Conservation (phyloP, 2,888 invertebrate species). For the Ypsolopha scabrella region DNA sequence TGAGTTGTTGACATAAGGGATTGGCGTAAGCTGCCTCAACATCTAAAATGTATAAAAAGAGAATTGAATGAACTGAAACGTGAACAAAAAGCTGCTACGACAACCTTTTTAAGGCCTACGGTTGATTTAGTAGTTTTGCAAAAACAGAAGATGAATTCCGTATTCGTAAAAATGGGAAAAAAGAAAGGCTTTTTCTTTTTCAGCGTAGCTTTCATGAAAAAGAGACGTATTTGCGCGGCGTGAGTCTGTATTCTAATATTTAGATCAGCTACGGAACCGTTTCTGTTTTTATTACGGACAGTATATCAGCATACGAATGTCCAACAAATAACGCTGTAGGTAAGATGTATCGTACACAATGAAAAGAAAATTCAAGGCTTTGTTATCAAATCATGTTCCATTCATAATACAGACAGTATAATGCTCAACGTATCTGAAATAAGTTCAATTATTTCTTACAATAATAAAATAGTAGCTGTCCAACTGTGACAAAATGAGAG, state of each 20-base stretch:
- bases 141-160: too few species aligned
- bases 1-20: too few species aligned
- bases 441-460: too few species aligned
- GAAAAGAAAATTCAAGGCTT: not conserved
- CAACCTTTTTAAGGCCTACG: conserved; percentile 8
- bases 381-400: too few species aligned
- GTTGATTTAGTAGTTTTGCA: not conserved
- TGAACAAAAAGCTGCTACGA: too few species aligned
- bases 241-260: conserved; percentile 48
- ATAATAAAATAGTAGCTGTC: too few species aligned
- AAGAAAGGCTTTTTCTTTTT: conserved; percentile 5
- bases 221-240: conserved; percentile 24
- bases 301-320: conserved; percentile 53
- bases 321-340: conserved; percentile 29
- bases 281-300: conserved; percentile 47
- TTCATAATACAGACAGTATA: too few species aligned
- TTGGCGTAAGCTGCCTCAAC: too few species aligned
- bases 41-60: too few species aligned
- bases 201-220: conserved; percentile 13
- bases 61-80: too few species aligned
- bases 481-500: too few species aligned
- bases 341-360: conserved; percentile 23
- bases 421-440: too few species aligned
- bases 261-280: conserved; percentile 44
- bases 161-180: not conserved